Conservation (phyloP, 2,888 invertebrate species). For the Hyposoter dolosus region DNA sequence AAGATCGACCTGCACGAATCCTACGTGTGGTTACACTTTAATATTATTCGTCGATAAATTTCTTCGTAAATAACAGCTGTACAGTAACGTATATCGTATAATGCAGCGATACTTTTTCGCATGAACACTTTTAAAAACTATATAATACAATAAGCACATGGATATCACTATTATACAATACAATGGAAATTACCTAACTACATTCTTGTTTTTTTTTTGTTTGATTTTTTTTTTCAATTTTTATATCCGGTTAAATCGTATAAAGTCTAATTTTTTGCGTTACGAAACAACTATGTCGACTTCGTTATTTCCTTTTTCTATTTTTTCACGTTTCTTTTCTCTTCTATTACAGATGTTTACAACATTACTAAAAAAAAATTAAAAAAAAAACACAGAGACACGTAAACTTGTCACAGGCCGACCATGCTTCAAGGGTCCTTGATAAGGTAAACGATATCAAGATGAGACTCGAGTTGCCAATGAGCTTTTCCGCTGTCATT, state of each 20-base stretch:
- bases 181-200: constrained; percentile 79
- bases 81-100: constrained; percentile 78
- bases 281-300: constrained; percentile 78
- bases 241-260: constrained; percentile 73
- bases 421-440: constrained; percentile 62
- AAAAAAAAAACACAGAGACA: constrained; percentile 71
- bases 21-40: constrained; percentile 52
- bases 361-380: constrained; percentile 45
- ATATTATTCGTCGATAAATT: constrained; percentile 60
- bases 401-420: constrained; percentile 71
- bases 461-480: not conserved
- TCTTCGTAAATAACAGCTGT: constrained; percentile 77
- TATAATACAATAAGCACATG: constrained; percentile 83
- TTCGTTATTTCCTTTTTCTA: constrained; percentile 74
- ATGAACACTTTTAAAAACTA: constrained; percentile 80
- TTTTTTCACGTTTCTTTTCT: constrained; percentile 64
- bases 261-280: constrained; percentile 78
- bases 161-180: constrained; percentile 82
- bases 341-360: constrained; percentile 53
- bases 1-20: constrained; percentile 77
- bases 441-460: not conserved
- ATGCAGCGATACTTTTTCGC: constrained; percentile 74
- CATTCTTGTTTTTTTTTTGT: constrained; percentile 67
- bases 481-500: constrained; percentile 12
- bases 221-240: constrained; percentile 65